Percentiles rank a stretch among this genome's conserved stretches.
Conservation (phyloP, 53 echinoderm and acorn worm species). For the Antedon mediterranea region DNA sequence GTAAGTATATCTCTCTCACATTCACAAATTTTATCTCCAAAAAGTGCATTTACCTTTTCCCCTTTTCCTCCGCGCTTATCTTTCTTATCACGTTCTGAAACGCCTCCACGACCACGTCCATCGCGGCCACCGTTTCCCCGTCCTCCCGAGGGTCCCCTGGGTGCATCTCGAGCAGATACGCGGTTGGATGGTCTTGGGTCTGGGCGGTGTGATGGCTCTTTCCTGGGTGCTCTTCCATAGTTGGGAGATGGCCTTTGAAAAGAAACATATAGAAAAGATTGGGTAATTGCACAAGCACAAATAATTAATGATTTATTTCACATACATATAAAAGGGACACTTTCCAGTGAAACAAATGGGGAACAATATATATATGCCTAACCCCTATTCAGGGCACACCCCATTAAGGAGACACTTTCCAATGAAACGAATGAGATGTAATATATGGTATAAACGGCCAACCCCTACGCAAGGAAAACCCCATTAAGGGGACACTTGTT, state of each 20-base stretch:
- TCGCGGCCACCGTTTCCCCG: constrained; percentile 35
- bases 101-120: constrained; percentile 35
- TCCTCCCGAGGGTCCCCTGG: constrained; percentile 20
- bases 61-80: constrained; percentile 42
- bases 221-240: constrained; percentile 65
- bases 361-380: too few relatives aligned
- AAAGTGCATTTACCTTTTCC: constrained; percentile 5
- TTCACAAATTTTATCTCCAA: too few relatives aligned
- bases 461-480: too few relatives aligned
- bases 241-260: constrained; percentile 55
- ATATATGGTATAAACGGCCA: too few relatives aligned
- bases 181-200: constrained; percentile 63
- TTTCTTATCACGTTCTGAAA: constrained; percentile 39
- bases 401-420: too few relatives aligned
- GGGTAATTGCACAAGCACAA: neutral
- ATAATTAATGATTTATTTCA: too few relatives aligned
- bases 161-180: constrained; percentile 4
- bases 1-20: too few relatives aligned
- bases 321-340: too few relatives aligned
- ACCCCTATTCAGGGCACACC: too few relatives aligned
- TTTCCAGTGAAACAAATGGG: too few relatives aligned
- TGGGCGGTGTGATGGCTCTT: constrained; percentile 69
- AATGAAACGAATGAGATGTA: too few relatives aligned
- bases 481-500: too few relatives aligned
- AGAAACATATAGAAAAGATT: neutral